Evolutionary conservation across 2,113 vertebrate genomes (phyloP).

Genomic region (Cynoglossus semilaevis): DNA sequence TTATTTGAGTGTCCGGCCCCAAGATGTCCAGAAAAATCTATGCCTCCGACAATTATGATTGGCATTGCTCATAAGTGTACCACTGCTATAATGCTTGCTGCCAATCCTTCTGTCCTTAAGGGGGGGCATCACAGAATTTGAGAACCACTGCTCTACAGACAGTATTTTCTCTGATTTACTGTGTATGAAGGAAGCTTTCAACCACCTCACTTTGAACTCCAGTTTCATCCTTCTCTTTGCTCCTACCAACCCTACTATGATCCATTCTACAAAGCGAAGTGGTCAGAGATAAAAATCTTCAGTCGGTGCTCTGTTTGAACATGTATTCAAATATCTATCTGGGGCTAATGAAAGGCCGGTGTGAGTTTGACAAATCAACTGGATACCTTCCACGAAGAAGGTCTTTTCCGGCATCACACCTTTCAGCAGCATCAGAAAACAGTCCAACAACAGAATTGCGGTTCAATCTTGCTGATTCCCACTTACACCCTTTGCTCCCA

Average conservation of each 20-base stretch:
- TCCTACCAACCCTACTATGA: not conserved
- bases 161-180: too few relatives aligned
- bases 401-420: not conserved
- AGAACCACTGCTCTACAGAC: too few relatives aligned
- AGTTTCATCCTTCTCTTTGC: too few relatives aligned
- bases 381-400: not conserved
- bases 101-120: too few relatives aligned
- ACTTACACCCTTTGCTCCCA: conserved; percentile 20
- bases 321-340: not conserved
- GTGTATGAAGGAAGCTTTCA: too few relatives aligned
- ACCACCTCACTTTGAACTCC: too few relatives aligned
- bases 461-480: conserved; percentile 20
- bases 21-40: too few relatives aligned
- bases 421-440: conserved; percentile 1
- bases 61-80: too few relatives aligned
- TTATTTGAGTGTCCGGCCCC: too few relatives aligned
- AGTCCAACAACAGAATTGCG: conserved; percentile 16
- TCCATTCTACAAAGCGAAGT: not conserved
- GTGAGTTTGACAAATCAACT: not conserved
- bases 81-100: too few relatives aligned
- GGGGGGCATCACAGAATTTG: too few relatives aligned
- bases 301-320: not conserved
- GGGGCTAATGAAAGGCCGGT: not conserved
- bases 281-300: not conserved
- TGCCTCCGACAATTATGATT: too few relatives aligned